Evolutionary conservation across 2,113 vertebrate species (phyloP), one percentile per base, ranked within the genome.

Genomic region (Epinephelus cyanopodus): DNA sequence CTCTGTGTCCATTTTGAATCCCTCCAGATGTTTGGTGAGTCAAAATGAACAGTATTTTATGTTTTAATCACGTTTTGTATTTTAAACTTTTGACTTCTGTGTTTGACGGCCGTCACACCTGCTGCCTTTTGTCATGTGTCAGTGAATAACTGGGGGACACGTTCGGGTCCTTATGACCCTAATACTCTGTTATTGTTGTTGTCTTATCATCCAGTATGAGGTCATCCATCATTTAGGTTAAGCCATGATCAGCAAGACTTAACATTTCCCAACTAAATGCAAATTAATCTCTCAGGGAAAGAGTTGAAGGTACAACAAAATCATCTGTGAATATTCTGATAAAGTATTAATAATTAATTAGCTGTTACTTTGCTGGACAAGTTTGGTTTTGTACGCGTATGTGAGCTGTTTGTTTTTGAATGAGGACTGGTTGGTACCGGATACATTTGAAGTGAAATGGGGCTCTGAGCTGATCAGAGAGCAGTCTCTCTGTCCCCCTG

Each of bases 11-110:
- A 21, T 77, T 73, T 52, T 79, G 62, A 82, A n/a, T 37, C 79
- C 52, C 78, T 73, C 82, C 87, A 83, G 68, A 79, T 88, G 83
- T 88, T 87, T 57, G 94, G 95, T 95, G 91, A 95, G 95, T 95
- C 58, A 19, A 64, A 57, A 64, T 65, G n/a, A 77, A 77, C 53
- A 68, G 53, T 53, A 25, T 68, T 76, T 27, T 45, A 18, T 56
- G 17, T 74, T 77, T 80, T 9, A 19, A 9, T 27, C 3, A 47
- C 53, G 78, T 84, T 79, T 65, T 42, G 39, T 25, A 5, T 61
- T 27, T 66, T 53, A 56, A 65, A 50, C 47, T 1, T 70, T 52
- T 47, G 42, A 42, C 12, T 45, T 77, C 4, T 81, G 2, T 82
- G n/a, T 83, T 79, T 74, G 14, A 62, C 27, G 5, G 33, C 58